Base-by-base conservation (phyloP, 2,113 vertebrate genomes). In the Mystacornis crossleyi region DNA sequence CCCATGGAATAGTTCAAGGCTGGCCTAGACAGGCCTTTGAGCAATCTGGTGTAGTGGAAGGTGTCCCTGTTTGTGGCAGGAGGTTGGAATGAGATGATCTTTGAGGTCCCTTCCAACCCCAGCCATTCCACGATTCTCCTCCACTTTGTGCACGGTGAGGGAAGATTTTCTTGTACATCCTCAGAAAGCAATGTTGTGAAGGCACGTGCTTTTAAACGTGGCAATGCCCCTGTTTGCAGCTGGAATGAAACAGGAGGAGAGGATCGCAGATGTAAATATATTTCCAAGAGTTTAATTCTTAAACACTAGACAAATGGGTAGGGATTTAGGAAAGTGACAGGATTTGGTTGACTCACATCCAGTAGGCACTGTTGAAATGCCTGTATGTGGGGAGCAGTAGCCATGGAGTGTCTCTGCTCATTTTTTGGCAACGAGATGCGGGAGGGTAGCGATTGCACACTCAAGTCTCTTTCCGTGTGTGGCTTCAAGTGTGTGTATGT, bases 81-180 rank as follows among this genome's bases (percentile, higher is more conserved):
- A 40, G 17, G 38, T 13, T 47, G 61, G 14, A 61, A 28, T 8
- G 7, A 36, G 18, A 19, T 48, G 10, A 50, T 14, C 8, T 55
- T 42, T 36, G 17, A n/a, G 14, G 31, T 19, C 21, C 15, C 3
- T 55, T 55, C 45, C 48, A 62, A 28, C 18, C 7, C 42, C 55
- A 77, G 28, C 20, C 40, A 8, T 28, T 36, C 48, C 12, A 33
- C 24, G 34, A 28, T 36, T 62, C 58, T 75, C 11, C 25, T 66
- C 38, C 0, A 2, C 45, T 36, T 42, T 7, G 23, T 61, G 33
- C 2, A 1, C 0, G 2, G 34, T 18, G 34, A 62, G 34, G 38
- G 42, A 24, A 70, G 47, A 33, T 2, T 1, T 23, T 3, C 54
- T 23, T 8, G 14, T 14, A 4, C 0, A 2, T 31, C 43, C 29